Evolutionary conservation across 2,797 vertebrate species (phyloP).

Genomic region (Tauraco hartlaubi): DNA sequence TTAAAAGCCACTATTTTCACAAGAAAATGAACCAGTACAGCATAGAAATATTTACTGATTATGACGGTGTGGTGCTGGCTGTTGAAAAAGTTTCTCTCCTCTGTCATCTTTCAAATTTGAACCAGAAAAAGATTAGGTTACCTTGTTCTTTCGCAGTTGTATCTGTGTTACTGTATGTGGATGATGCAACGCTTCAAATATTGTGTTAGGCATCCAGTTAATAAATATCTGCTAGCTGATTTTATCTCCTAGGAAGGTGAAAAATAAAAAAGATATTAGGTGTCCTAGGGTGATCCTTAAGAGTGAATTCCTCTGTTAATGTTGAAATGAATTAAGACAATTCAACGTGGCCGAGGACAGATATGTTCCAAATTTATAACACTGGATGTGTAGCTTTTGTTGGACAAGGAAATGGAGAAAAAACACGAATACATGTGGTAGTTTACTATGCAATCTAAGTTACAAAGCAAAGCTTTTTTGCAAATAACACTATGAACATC

Average conservation of each 20-base stretch:
- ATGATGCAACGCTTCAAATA: neutral
- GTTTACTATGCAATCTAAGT: neutral
- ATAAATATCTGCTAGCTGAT: neutral
- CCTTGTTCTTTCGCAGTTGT: neutral
- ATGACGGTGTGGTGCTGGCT: neutral
- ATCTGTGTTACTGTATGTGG: neutral
- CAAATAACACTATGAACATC: neutral
- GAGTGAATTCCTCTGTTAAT: neutral
- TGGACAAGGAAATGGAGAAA: neutral
- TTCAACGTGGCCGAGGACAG: neutral
- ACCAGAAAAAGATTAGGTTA: neutral
- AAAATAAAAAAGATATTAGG: neutral
- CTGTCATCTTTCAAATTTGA: neutral
- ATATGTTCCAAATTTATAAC: neutral
- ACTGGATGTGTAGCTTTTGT: neutral
- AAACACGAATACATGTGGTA: neutral
- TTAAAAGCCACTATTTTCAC: too few relatives aligned
- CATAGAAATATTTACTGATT: neutral
- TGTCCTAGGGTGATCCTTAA: neutral
- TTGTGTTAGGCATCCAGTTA: neutral
- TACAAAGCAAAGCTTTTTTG: neutral
- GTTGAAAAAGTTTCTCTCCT: neutral
- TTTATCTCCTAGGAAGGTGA: neutral
- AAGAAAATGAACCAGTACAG: neutral
- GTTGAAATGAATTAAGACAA: neutral